Evolutionary conservation across 2,888 invertebrate species (phyloP), one percentile per base, ranked within the genome.

Genomic region (Tiphia femorata): DNA sequence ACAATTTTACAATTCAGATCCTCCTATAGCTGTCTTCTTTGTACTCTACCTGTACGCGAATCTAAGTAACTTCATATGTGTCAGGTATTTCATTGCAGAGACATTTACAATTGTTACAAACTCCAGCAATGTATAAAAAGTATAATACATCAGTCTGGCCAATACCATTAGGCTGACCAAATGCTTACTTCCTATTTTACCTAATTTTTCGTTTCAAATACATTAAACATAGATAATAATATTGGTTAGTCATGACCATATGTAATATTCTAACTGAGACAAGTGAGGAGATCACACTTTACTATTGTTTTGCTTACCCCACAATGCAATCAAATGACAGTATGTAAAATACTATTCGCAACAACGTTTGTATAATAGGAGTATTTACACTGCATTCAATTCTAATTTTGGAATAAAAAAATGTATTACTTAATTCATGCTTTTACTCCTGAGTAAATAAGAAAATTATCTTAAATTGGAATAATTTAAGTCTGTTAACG

Each of bases 91-190:
- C 68, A 67, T 72, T 69, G 75, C 67, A 70, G 70, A 72, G 65
- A 73, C 74, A 77, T 77, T 62, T 74, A 77, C 73, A 76, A 65
- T 70, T 67, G 67, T 72, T 66, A 70, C 60, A 74, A 70, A 76
- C 73, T 76, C 73, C 73, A 71, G 75, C 70, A 75, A 76, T 75
- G 75, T 79, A 76, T 80, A 80, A 81, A 79, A 80, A 76, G 71
- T 78, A 80, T 80, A 75, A 77, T 81, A 81, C 80, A 81, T 81
- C 81, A 81, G 81, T 81, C 81, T 76, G 79, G 78, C 75, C 78
- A 72, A 52, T 57, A 55, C 42, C 27, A 30, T 41, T 17, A 35
- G 68, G 47, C 21, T 65, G 64, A 64, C 64, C 64, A 64, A 62
- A 65, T 65, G 64, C 73, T 70, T 70, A 63, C 57, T 35, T 46